Conservation (phyloP, 2,113 vertebrate species). For the Rhineura floridana region DNA sequence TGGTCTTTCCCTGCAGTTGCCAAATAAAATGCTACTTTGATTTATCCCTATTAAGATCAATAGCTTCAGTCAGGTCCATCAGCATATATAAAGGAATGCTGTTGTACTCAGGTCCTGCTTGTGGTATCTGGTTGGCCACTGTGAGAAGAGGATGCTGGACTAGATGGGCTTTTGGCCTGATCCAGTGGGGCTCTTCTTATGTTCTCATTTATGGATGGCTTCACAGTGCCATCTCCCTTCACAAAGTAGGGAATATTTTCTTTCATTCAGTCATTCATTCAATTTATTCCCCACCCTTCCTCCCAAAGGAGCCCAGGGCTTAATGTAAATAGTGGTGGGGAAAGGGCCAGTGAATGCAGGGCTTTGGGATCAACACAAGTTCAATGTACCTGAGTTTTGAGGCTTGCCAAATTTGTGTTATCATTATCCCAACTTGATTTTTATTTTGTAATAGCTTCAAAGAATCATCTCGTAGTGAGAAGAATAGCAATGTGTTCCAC, state of each 20-base stretch:
- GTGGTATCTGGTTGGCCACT: too few relatives aligned
- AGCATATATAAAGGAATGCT: too few relatives aligned
- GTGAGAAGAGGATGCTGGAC: not conserved
- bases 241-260: not conserved
- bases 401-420: not conserved
- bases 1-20: not conserved
- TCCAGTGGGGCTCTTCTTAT: not conserved
- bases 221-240: not conserved
- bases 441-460: slow-evolving; percentile 12
- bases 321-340: too few relatives aligned
- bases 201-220: not conserved
- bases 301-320: too few relatives aligned
- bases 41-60: not conserved
- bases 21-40: not conserved
- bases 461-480: slow-evolving; percentile 30
- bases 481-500: not conserved
- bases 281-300: too few relatives aligned
- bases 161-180: not conserved
- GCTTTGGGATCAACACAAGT: not conserved
- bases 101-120: too few relatives aligned
- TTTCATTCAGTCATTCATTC: too few relatives aligned
- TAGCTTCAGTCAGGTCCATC: not conserved
- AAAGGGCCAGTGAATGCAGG: not conserved
- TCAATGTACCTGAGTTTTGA: not conserved
- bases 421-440: not conserved